phyloP scores from a whole-genome alignment of 2,113 vertebrate genomes.

The Barbus barbus region DNA sequence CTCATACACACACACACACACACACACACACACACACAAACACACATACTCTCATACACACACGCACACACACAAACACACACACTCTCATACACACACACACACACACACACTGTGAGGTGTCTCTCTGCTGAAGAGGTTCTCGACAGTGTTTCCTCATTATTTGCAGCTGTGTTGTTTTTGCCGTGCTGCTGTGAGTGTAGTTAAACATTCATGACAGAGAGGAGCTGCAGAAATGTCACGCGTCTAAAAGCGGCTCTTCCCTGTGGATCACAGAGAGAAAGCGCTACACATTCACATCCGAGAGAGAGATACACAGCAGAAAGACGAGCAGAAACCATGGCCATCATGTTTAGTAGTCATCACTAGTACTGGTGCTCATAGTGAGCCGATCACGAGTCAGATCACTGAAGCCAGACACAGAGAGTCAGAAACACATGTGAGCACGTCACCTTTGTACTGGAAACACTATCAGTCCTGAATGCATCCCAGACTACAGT shows the following conservation, averaged over 20 bases:
- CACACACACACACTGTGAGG: too few species aligned
- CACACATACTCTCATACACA: too few species aligned
- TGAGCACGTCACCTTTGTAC: too few species aligned
- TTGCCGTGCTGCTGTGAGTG: background rate
- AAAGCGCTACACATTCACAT: too few species aligned
- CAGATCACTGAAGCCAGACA: too few species aligned
- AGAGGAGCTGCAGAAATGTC: slow-evolving; percentile 32
- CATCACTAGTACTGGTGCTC: background rate
- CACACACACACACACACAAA: too few species aligned
- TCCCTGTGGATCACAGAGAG: slow-evolving; percentile 2
- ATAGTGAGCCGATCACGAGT: background rate
- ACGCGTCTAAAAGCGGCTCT: slow-evolving; percentile 34
- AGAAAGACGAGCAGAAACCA: background rate
- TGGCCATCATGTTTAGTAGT: background rate
- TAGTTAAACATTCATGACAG: slow-evolving; percentile 18
- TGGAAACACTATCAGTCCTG: too few species aligned
- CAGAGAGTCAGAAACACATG: too few species aligned
- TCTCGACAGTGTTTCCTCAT: background rate
- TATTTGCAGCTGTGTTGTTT: background rate
- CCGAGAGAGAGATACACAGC: background rate
- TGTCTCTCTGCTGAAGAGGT: background rate
- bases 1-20: too few species aligned
- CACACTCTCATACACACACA: too few species aligned
- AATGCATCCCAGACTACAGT: too few species aligned
- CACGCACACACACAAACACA: too few species aligned